Percentiles rank a stretch among this genome's conserved stretches.
These are phyloP conservation scores for Callimorpha dominula DNA, from an alignment of 2,888 invertebrate species.

Conservation along the genomic window DNA sequence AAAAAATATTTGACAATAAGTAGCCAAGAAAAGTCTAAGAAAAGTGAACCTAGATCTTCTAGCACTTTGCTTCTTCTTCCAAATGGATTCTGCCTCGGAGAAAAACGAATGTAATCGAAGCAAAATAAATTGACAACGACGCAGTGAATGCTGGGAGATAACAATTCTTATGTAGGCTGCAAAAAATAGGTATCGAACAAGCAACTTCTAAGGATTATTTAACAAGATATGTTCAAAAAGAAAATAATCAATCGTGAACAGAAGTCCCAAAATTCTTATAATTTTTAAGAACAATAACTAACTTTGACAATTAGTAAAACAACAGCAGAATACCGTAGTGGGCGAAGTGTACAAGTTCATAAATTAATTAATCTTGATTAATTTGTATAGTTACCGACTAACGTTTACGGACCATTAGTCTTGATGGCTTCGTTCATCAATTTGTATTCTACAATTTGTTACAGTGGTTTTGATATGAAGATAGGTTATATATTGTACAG, in stretches of 20 bases:
- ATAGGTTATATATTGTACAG: not conserved
- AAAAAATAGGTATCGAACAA: too few relatives aligned
- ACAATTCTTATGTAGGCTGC: too few relatives aligned
- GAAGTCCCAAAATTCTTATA: not conserved
- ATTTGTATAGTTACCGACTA: constrained; percentile 43
- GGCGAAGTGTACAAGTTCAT: constrained; percentile 22
- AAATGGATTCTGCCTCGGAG: too few relatives aligned
- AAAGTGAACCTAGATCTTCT: too few relatives aligned
- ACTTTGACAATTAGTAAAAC: not conserved
- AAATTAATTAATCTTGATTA: constrained; percentile 46
- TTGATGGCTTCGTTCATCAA: constrained; percentile 33
- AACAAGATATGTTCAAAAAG: too few relatives aligned
- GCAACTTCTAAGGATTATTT: too few relatives aligned
- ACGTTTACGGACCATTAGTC: constrained; percentile 41
- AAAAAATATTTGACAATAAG: too few relatives aligned
- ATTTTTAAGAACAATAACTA: not conserved
- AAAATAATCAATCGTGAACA: not conserved
- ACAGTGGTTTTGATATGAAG: not conserved
- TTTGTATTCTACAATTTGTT: constrained; percentile 28
- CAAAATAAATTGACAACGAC: too few relatives aligned
- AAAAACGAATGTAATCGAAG: too few relatives aligned
- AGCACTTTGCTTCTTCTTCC: too few relatives aligned
- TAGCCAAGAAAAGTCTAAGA: too few relatives aligned
- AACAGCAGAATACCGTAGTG: not conserved
- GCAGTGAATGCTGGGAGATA: too few relatives aligned